Base-by-base conservation (phyloP, 2,113 vertebrate species). In the Eulemur rufifrons region DNA sequence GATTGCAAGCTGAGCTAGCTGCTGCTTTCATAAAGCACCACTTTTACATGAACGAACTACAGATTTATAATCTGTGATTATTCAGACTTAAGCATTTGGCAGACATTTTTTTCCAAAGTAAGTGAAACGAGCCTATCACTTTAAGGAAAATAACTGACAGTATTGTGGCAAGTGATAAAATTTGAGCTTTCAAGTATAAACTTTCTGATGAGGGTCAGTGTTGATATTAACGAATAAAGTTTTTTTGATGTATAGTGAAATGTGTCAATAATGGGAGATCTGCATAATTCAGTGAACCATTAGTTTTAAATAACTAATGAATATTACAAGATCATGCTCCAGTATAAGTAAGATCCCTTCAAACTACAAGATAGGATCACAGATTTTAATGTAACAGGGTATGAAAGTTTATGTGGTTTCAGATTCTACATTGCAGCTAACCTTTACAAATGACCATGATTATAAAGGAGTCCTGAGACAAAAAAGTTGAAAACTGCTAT, bases 361-460 rank as follows among this genome's bases (percentile, higher is more conserved):
- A 66, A 52, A 91, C 56, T 88, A 0, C 56, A 80, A 88, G 88
- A 59, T 61, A 45, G 39, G 84, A 73, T 95, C 71, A 95, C 21
- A 73, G 71, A 80, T 89, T 97, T 95, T 94, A 91, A 66, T 91
- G 34, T 66, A 91, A 59, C 20, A 69, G 56, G 59, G 17, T 86
- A 39, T 63, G 61, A 59, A 93, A 82, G 39, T 82, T 68, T 82
- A 10, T 50, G 76, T 91, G 39, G 23, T 87, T 91, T 76, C 39
- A 76, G 50, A 82, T 74, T 86, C 14, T 34, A 86, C 25, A 74
- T 81, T 54, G 29, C 12, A 73, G 20, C 74, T 89, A 78, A 89
- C 12, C 69, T 56, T 86, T 91, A 50, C 12, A 68, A 88, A 86
- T 45, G 73, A 78, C 21, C 25, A 21, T 80, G 45, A 77, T 77